Conservation (phyloP, 2,888 invertebrate species). For the Cheilosia variabilis region DNA sequence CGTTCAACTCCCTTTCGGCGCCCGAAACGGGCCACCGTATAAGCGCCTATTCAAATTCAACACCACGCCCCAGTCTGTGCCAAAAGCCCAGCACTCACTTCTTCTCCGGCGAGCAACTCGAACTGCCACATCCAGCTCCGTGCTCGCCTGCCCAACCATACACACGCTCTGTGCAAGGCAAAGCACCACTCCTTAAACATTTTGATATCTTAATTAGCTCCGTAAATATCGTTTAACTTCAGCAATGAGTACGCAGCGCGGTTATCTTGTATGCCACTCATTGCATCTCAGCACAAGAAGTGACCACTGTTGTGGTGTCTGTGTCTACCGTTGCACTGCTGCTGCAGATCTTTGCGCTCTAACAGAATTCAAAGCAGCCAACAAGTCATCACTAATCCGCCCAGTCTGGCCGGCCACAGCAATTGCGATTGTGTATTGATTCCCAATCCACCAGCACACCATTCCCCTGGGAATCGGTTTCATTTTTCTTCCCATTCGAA, state of each 20-base stretch:
- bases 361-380: constrained; percentile 72
- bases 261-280: constrained; percentile 71
- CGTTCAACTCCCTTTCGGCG: too few species aligned
- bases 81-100: neutral
- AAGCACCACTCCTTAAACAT: constrained; percentile 75
- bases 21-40: too few species aligned
- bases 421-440: constrained; percentile 57
- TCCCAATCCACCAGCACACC: constrained; percentile 46
- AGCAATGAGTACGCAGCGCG: constrained; percentile 70
- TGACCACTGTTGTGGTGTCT: constrained; percentile 52
- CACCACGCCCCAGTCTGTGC: too few species aligned
- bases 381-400: constrained; percentile 71
- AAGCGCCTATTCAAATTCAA: too few species aligned
- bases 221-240: constrained; percentile 78
- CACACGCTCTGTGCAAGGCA: constrained; percentile 28
- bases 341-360: constrained; percentile 35
- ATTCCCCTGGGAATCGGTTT: constrained; percentile 69
- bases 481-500: constrained; percentile 63
- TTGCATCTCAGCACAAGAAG: constrained; percentile 61
- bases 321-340: constrained; percentile 9
- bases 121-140: constrained; percentile 53
- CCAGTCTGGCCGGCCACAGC: constrained; percentile 40
- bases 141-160: constrained; percentile 3
- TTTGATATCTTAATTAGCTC: constrained; percentile 79
- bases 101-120: constrained; percentile 6